Evolutionary conservation across 2,113 vertebrate species (phyloP).

Genomic region (Dicentrarchus labrax): DNA sequence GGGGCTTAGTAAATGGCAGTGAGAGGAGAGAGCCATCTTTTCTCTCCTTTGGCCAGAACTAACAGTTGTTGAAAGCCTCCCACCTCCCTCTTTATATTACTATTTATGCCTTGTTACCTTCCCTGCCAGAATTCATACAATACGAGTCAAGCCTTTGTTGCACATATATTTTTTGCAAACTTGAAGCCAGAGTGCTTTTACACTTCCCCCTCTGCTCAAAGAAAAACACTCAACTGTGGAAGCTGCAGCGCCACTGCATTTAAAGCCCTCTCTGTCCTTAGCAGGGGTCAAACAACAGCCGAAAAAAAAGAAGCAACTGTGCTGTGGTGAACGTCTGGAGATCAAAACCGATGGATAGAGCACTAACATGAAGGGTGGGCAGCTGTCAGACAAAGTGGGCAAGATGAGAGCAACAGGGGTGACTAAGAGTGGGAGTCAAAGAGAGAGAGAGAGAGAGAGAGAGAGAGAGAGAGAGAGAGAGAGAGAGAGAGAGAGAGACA

Average conservation of each 20-base stretch:
- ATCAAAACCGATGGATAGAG: slow-evolving; percentile 18
- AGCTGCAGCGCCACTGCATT: slow-evolving; percentile 34
- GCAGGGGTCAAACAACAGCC: slow-evolving; percentile 15
- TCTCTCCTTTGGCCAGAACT: slow-evolving; percentile 44
- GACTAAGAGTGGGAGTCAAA: slow-evolving; percentile 32
- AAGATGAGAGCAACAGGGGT: slow-evolving; percentile 40
- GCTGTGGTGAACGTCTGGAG: slow-evolving; percentile 21
- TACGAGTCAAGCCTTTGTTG: slow-evolving; percentile 30
- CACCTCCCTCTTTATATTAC: slow-evolving; percentile 49
- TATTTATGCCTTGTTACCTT: slow-evolving; percentile 35
- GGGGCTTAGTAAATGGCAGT: slow-evolving; percentile 37
- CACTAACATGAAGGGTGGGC: slow-evolving; percentile 38
- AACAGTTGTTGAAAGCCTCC: slow-evolving; percentile 60
- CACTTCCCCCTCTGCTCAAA: slow-evolving; percentile 21
- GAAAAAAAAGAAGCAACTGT: not conserved
- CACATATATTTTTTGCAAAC: not conserved
- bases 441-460: slow-evolving; percentile 3
- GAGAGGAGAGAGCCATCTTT: slow-evolving; percentile 40
- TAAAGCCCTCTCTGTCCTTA: slow-evolving; percentile 36
- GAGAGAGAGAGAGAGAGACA: not conserved
- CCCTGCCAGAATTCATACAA: slow-evolving; percentile 23
- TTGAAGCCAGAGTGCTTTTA: slow-evolving; percentile 20
- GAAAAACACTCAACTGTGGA: slow-evolving; percentile 16
- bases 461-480: not conserved
- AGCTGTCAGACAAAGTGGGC: slow-evolving; percentile 56